Percentiles rank a stretch among this genome's conserved stretches.
These are phyloP conservation scores for Exocentrus adspersus DNA, from an alignment of 2,888 invertebrate species.

Conservation along the genomic window DNA sequence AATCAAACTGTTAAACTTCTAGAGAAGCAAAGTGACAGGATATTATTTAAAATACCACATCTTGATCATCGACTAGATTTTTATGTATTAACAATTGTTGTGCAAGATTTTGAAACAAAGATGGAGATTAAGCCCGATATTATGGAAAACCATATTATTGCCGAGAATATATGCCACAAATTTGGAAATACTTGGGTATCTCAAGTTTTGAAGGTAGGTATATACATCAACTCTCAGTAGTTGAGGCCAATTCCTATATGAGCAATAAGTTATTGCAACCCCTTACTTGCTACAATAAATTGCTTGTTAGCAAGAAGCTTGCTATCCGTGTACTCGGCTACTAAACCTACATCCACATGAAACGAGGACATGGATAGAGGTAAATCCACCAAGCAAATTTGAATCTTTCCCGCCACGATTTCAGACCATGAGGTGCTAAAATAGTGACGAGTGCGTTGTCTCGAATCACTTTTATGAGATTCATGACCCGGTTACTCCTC, in stretches of 20 bases:
- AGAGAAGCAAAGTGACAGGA: constrained; percentile 45
- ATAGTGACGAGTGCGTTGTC: no score
- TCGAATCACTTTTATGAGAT: no score
- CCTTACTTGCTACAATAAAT: no score
- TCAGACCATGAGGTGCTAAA: no score
- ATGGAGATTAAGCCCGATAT: constrained; percentile 39
- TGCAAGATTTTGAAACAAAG: constrained; percentile 55
- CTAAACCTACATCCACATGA: no score
- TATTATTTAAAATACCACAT: constrained; percentile 52
- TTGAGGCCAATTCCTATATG: not conserved
- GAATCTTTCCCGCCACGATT: no score
- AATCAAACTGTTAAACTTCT: constrained; percentile 54
- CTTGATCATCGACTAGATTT: constrained; percentile 51
- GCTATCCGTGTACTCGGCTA: no score
- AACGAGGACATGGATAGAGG: no score
- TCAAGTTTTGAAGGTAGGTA: constrained; percentile 50
- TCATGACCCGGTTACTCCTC: no score
- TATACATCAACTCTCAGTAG: not conserved
- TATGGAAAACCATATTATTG: constrained; percentile 45
- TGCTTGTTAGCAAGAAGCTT: no score
- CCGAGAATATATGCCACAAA: constrained; percentile 54
- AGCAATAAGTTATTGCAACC: no score
- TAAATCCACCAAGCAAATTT: no score
- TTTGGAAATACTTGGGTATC: constrained; percentile 58
- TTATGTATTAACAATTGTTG: constrained; percentile 52